Evolutionary conservation across 1,140 invertebrate genomes (phyloP).

Genomic region (Nasonia vitripennis): DNA sequence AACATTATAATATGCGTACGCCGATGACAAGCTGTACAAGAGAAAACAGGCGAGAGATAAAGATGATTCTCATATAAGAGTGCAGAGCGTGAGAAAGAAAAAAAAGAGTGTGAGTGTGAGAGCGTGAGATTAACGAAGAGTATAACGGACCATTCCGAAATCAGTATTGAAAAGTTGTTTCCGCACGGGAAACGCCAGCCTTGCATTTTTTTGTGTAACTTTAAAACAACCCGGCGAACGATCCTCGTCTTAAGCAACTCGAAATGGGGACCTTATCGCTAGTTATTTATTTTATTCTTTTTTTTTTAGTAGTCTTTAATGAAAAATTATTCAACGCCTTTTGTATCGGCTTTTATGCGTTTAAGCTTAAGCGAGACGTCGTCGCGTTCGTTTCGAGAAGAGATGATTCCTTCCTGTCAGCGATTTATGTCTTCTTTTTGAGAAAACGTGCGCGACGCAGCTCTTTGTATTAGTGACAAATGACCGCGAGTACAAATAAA

Average conservation of each 20-base stretch:
- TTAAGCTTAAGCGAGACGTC: slow-evolving; percentile 6
- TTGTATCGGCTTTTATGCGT: not conserved
- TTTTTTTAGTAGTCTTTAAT: slow-evolving; percentile 25
- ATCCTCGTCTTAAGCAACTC: slow-evolving; percentile 29
- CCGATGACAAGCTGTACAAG: not conserved
- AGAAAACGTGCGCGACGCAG: not conserved
- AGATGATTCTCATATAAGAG: not conserved
- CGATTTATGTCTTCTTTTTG: not conserved
- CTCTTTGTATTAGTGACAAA: not conserved
- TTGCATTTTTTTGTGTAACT: slow-evolving; percentile 52
- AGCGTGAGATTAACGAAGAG: slow-evolving; percentile 56
- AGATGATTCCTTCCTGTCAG: not conserved
- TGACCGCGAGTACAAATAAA: slow-evolving; percentile 21
- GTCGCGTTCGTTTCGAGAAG: not conserved
- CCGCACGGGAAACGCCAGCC: slow-evolving; percentile 47
- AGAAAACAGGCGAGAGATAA: not conserved
- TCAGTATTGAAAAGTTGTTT: slow-evolving; percentile 70
- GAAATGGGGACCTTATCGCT: slow-evolving; percentile 31
- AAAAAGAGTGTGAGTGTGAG: slow-evolving; percentile 45
- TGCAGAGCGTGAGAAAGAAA: slow-evolving; percentile 39
- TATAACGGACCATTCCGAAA: slow-evolving; percentile 72
- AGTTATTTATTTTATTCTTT: slow-evolving; percentile 31
- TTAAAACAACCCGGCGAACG: slow-evolving; percentile 4
- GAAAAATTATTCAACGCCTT: slow-evolving; percentile 28
- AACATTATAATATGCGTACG: too few species aligned